Conservation (phyloP, 2,797 vertebrate species). For the Paedocypris micromegethes region DNA sequence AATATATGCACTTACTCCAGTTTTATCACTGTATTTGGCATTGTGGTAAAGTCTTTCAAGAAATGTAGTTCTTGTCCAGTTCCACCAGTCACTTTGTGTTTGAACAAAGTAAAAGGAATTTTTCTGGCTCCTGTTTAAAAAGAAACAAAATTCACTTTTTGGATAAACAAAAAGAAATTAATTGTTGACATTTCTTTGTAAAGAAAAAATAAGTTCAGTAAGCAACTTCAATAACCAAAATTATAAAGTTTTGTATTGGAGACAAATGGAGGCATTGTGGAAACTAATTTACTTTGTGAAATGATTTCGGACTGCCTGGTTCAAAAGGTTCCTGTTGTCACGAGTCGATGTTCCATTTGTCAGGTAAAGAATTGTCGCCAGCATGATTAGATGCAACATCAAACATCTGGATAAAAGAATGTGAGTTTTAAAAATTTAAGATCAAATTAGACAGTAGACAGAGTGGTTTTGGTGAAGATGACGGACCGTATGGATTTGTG, state of each 20-base stretch:
- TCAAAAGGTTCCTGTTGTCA: conserved; percentile 57
- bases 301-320: conserved; percentile 60
- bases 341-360: conserved; percentile 49
- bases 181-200: too few relatives aligned
- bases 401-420: conserved; percentile 59
- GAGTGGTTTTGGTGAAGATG: conserved; percentile 1
- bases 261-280: not conserved
- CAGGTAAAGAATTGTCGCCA: conserved; percentile 63
- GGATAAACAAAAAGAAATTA: too few relatives aligned
- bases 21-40: conserved; percentile 1
- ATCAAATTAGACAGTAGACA: not conserved
- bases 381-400: conserved; percentile 50
- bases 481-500: conserved; percentile 60
- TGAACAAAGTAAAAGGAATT: conserved; percentile 52
- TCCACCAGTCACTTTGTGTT: conserved; percentile 68
- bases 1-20: not conserved
- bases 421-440: not conserved
- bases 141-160: not conserved
- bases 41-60: conserved; percentile 57
- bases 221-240: too few relatives aligned
- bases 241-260: too few relatives aligned
- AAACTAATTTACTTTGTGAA: conserved; percentile 62
- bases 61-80: conserved; percentile 62
- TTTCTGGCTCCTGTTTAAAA: conserved; percentile 49
- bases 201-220: too few relatives aligned